Conservation (phyloP, 2,797 vertebrate species). For the Vultur gryphus region DNA sequence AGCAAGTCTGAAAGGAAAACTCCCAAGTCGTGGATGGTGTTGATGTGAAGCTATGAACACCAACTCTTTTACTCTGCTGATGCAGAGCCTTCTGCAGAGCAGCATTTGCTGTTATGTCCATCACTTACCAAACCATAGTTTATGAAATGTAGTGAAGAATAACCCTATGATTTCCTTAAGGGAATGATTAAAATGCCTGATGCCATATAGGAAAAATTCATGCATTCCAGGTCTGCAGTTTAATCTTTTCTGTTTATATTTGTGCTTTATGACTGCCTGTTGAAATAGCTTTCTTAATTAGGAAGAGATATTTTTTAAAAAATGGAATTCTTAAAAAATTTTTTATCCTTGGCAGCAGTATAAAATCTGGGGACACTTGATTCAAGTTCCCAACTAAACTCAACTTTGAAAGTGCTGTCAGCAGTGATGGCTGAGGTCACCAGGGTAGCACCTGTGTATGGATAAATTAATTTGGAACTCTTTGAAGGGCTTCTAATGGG, state of each 20-base stretch:
- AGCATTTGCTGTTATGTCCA: background rate
- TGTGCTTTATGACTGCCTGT: background rate
- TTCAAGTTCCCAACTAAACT: background rate
- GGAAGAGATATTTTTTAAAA: background rate
- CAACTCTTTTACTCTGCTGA: background rate
- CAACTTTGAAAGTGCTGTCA: background rate
- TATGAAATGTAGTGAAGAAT: background rate
- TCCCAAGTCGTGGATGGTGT: background rate
- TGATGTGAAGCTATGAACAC: background rate
- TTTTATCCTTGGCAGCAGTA: background rate
- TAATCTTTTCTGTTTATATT: background rate
- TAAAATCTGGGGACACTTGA: background rate
- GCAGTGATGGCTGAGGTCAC: background rate
- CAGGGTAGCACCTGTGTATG: background rate
- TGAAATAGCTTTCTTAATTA: background rate
- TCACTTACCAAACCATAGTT: background rate
- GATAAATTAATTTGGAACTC: background rate
- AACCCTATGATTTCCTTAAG: background rate
- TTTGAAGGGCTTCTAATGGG: background rate
- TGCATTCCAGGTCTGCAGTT: background rate
- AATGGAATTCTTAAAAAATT: background rate
- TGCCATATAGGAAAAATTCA: background rate
- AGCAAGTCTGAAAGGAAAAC: background rate
- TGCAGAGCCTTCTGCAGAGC: background rate
- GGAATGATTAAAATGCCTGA: background rate